Conservation (phyloP, 1,140 invertebrate genomes). For the Tribolium madens region DNA sequence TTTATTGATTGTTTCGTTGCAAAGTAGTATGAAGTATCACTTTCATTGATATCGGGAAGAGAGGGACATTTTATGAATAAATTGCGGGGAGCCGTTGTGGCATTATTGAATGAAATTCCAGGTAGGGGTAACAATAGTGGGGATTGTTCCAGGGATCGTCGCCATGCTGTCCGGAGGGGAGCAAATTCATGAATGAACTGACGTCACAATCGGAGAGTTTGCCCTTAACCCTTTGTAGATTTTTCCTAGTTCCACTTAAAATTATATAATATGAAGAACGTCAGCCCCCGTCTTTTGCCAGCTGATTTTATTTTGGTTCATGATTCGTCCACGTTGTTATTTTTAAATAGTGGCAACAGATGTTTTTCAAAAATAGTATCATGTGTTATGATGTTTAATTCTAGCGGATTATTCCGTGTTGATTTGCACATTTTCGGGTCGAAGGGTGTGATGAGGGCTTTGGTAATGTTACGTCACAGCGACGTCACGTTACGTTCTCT, state of each 20-base stretch:
- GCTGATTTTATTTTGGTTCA: slow-evolving; percentile 59
- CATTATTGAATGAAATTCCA: slow-evolving; percentile 41
- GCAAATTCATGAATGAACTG: slow-evolving; percentile 57
- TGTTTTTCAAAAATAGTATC: slow-evolving; percentile 58
- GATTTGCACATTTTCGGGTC: slow-evolving; percentile 9
- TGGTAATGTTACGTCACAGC: slow-evolving; percentile 60
- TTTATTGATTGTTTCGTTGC: slow-evolving; percentile 10
- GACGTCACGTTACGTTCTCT: slow-evolving; percentile 58
- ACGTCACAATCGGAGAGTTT: slow-evolving; percentile 45
- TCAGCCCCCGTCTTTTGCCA: slow-evolving; percentile 54
- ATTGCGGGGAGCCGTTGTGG: slow-evolving; percentile 11
- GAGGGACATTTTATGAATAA: slow-evolving; percentile 34
- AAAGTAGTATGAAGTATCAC: slow-evolving; percentile 25
- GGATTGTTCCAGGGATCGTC: slow-evolving; percentile 37
- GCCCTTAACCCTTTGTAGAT: slow-evolving; percentile 24
- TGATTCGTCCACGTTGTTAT: slow-evolving; percentile 57
- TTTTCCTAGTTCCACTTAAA: slow-evolving; percentile 40
- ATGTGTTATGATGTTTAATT: slow-evolving; percentile 51
- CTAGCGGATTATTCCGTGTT: slow-evolving; percentile 17
- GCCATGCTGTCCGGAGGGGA: slow-evolving; percentile 46
- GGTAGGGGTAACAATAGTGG: slow-evolving; percentile 44
- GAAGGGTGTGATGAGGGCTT: neutral
- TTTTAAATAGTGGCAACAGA: slow-evolving; percentile 59
- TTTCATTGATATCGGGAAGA: slow-evolving; percentile 33
- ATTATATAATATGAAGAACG: slow-evolving; percentile 46